Evolutionary conservation across 2,113 vertebrate genomes (phyloP).

Genomic region (Tringa solitaria): DNA sequence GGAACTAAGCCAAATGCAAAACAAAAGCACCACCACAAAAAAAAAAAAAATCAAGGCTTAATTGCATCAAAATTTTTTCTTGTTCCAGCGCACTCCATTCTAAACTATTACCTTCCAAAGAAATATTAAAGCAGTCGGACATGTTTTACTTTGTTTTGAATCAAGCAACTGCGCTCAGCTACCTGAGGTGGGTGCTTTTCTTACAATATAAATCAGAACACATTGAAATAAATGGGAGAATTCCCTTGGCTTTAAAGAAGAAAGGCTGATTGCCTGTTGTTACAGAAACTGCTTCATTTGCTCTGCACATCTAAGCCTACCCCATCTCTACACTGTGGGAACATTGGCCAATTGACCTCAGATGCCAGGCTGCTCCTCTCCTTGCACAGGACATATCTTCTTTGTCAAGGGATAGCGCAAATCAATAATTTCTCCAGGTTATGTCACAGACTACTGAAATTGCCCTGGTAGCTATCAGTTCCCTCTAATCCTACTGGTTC

Average conservation of each 20-base stretch:
- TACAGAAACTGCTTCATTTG: background rate
- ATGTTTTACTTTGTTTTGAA: background rate
- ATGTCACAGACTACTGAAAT: background rate
- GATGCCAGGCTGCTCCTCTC: background rate
- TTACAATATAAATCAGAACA: background rate
- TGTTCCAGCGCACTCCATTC: background rate
- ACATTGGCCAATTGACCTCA: background rate
- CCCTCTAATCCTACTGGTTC: background rate
- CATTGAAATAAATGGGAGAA: background rate
- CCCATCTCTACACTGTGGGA: background rate
- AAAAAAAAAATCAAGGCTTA: background rate
- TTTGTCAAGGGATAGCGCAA: background rate
- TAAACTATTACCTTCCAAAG: background rate
- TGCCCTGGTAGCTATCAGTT: background rate
- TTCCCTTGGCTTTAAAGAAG: background rate
- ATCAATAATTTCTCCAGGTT: background rate
- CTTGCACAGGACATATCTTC: background rate
- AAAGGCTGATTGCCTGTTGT: background rate
- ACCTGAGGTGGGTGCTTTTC: background rate
- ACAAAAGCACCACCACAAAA: background rate
- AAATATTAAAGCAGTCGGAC: background rate
- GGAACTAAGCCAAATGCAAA: background rate
- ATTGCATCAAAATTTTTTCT: background rate
- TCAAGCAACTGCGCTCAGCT: background rate
- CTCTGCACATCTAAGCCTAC: background rate